phyloP scores from a whole-genome alignment of 2,888 invertebrate species.

The Chaitophorus viminalis region DNA sequence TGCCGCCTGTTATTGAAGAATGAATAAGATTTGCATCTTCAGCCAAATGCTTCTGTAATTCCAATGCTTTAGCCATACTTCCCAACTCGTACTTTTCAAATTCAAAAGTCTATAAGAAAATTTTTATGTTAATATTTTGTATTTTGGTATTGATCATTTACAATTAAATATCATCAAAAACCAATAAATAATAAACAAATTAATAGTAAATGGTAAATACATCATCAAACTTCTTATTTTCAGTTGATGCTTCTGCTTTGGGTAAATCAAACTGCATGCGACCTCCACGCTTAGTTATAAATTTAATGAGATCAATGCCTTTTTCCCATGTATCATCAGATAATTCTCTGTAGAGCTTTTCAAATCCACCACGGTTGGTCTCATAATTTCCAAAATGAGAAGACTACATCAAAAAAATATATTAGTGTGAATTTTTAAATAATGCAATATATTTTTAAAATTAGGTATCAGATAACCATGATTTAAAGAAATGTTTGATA shows the following conservation, averaged over 20 bases:
- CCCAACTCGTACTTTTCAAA: constrained; percentile 76
- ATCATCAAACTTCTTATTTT: too few species aligned
- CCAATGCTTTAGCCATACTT: constrained; percentile 79
- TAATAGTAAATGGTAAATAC: too few species aligned
- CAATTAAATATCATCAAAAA: too few species aligned
- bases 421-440: neutral
- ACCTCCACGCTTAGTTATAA: constrained; percentile 79
- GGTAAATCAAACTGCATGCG: constrained; percentile 67
- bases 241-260: too few species aligned
- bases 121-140: too few species aligned
- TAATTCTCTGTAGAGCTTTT: constrained; percentile 77
- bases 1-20: constrained; percentile 72
- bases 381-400: constrained; percentile 82
- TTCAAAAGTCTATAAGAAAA: constrained; percentile 65
- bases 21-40: constrained; percentile 77
- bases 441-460: neutral
- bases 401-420: constrained; percentile 67
- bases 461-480: neutral
- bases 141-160: too few species aligned
- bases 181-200: too few species aligned
- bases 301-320: constrained; percentile 80
- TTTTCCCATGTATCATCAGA: constrained; percentile 82
- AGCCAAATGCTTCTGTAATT: constrained; percentile 77
- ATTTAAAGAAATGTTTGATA: neutral
- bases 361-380: constrained; percentile 80